Percentiles rank a stretch among this genome's conserved stretches.
Conservation (phyloP, 1,140 invertebrate species). For the Plectus sambesii region DNA sequence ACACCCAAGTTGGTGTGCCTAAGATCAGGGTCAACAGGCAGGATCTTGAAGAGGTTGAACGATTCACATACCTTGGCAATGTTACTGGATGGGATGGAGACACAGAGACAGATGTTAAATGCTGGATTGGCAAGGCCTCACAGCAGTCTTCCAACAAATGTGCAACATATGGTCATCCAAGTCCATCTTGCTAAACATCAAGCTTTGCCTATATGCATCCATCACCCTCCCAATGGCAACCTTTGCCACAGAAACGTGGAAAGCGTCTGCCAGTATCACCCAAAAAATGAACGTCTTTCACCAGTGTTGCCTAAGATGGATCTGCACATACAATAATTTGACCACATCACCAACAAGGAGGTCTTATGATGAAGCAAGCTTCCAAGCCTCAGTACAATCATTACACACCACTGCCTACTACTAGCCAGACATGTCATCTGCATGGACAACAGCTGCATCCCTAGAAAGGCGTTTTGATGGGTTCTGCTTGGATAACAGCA, state of each 20-base stretch:
- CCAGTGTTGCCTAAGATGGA: background rate
- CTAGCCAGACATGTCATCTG: background rate
- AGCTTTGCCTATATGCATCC: background rate
- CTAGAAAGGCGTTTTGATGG: too few species aligned
- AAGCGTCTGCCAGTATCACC: background rate
- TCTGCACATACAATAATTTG: background rate
- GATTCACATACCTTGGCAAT: background rate
- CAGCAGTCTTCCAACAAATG: background rate
- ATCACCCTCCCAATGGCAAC: background rate
- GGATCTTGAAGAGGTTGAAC: background rate
- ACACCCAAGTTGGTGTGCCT: too few species aligned
- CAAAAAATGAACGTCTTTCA: background rate
- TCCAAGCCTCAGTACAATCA: background rate
- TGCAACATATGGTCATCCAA: background rate
- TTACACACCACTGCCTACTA: background rate
- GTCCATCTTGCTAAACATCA: background rate
- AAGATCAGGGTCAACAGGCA: background rate
- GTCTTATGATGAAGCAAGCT: background rate
- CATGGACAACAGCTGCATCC: too few species aligned
- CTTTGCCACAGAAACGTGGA: background rate
- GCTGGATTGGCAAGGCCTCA: background rate
- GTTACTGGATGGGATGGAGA: background rate
- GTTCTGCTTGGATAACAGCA: too few species aligned
- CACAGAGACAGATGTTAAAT: too few species aligned
- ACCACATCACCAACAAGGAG: background rate